phyloP scores from a whole-genome alignment of 1,140 invertebrate genomes.

The Meteorus sp. region DNA sequence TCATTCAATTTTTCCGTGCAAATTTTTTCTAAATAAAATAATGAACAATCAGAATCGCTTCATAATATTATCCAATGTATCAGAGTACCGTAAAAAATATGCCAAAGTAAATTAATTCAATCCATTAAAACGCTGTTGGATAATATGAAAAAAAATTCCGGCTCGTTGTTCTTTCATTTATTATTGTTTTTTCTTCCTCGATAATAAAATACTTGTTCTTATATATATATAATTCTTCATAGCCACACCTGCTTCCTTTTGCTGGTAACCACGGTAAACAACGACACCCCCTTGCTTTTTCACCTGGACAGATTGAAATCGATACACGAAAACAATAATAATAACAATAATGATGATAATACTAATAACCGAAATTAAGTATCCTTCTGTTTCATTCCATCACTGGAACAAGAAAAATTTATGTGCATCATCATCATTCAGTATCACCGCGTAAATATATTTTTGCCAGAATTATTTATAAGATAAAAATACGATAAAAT shows the following conservation, averaged over 20 bases:
- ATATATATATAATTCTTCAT: background rate
- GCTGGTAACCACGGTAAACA: slow-evolving; percentile 24
- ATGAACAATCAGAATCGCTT: too few relatives aligned
- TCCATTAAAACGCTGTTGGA: too few relatives aligned
- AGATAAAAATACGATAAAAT: too few relatives aligned
- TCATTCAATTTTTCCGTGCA: too few relatives aligned
- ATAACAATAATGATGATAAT: slow-evolving; percentile 13
- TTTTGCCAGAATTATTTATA: too few relatives aligned
- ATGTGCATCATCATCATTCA: background rate
- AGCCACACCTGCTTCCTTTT: slow-evolving; percentile 17
- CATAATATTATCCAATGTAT: too few relatives aligned
- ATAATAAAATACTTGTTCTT: background rate
- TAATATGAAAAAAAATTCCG: too few relatives aligned
- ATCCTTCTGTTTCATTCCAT: background rate
- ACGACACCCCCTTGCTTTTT: slow-evolving; percentile 22
- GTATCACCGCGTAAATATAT: background rate
- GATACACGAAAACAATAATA: slow-evolving; percentile 13
- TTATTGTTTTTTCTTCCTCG: background rate
- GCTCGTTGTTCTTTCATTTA: too few relatives aligned
- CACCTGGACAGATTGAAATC: slow-evolving; percentile 29
- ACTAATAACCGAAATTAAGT: slow-evolving; percentile 7
- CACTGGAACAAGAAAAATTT: too few relatives aligned
- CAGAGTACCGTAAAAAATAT: too few relatives aligned
- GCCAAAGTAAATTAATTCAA: too few relatives aligned
- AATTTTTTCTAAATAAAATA: too few relatives aligned